phyloP scores from a whole-genome alignment of 1,140 invertebrate genomes.

The Bactericera cockerelli region DNA sequence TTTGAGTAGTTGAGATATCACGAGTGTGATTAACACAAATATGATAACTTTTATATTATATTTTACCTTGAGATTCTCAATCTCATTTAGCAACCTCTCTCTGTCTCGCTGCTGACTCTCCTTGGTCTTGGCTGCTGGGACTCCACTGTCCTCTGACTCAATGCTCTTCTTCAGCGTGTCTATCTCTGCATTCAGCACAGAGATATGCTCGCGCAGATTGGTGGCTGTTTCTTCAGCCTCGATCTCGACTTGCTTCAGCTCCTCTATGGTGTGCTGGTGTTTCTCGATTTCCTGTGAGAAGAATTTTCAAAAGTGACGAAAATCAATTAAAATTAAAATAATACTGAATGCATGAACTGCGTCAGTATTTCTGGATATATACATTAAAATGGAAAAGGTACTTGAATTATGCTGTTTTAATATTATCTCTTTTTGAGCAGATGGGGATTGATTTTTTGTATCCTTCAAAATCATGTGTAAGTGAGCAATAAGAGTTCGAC shows the following conservation, averaged over 20 bases:
- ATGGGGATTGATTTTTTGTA: too few relatives aligned
- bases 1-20: too few relatives aligned
- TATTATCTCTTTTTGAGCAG: too few relatives aligned
- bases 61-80: neutral
- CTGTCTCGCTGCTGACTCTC: neutral
- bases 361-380: too few relatives aligned
- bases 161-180: neutral
- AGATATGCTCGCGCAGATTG: neutral
- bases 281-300: constrained; percentile 5
- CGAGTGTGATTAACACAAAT: too few relatives aligned
- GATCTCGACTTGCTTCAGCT: neutral
- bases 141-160: neutral
- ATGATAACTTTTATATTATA: too few relatives aligned
- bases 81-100: constrained; percentile 3
- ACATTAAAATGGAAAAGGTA: too few relatives aligned
- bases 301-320: neutral
- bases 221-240: neutral
- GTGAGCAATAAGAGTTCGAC: too few relatives aligned
- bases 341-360: too few relatives aligned
- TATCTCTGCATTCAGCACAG: neutral
- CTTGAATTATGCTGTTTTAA: too few relatives aligned
- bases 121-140: neutral
- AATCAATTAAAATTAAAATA: too few relatives aligned
- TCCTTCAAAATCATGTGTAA: too few relatives aligned
- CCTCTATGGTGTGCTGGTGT: neutral